phyloP scores from a whole-genome alignment of 2,797 vertebrate genomes.

The Anguilla marmorata region DNA sequence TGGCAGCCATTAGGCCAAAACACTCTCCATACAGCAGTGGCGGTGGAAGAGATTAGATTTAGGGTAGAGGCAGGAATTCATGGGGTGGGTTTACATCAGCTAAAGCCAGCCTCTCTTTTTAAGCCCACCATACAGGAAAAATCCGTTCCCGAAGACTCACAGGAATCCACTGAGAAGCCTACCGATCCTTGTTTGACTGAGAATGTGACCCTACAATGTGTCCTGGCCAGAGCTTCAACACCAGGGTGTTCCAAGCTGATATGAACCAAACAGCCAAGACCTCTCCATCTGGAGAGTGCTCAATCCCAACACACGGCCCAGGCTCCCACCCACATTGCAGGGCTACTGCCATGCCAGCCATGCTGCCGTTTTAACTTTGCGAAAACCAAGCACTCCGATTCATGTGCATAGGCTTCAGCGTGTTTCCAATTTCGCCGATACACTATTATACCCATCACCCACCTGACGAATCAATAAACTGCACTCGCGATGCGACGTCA shows the following conservation, averaged over 20 bases:
- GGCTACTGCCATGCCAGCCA: slow-evolving; percentile 41
- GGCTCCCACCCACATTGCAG: slow-evolving; percentile 60
- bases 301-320: slow-evolving; percentile 40
- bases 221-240: slow-evolving; percentile 54
- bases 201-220: slow-evolving; percentile 25
- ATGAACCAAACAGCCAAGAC: slow-evolving; percentile 48
- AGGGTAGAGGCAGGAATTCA: background rate
- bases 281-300: slow-evolving; percentile 62
- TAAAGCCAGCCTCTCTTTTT: background rate
- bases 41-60: background rate
- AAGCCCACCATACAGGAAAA: background rate
- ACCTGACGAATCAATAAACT: slow-evolving; percentile 7
- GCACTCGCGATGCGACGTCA: background rate
- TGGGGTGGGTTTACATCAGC: background rate
- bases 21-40: background rate
- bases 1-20: background rate
- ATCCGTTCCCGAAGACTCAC: background rate
- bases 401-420: background rate
- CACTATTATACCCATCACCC: background rate
- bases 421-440: background rate
- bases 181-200: background rate
- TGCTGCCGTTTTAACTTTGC: slow-evolving; percentile 13
- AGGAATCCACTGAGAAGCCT: background rate
- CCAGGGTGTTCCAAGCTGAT: slow-evolving; percentile 35
- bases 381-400: slow-evolving; percentile 35